A percentile compares a stretch with the other conserved stretches of the same genome.
phyloP scores from a whole-genome alignment of 2,113 vertebrate species.

The Scolopax mira region DNA sequence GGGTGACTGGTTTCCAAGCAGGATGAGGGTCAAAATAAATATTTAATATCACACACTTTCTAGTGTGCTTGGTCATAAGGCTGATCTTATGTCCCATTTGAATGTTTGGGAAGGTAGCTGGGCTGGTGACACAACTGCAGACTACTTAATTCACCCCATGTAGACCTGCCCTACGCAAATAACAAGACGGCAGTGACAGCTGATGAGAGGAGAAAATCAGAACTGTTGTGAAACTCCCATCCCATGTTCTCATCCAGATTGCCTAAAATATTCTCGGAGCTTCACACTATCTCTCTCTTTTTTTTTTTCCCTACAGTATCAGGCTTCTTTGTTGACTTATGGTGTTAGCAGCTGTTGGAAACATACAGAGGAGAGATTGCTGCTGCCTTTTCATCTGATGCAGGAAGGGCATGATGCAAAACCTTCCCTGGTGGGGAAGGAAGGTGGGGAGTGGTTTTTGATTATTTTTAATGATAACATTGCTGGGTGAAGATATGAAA shows the following conservation, averaged over 20 bases:
- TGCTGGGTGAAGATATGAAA: constrained; percentile 28
- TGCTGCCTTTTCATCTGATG: constrained; percentile 20
- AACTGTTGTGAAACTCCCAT: background rate
- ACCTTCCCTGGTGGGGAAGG: constrained; percentile 36
- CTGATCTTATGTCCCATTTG: background rate
- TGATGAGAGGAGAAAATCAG: background rate
- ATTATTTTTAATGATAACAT: constrained; percentile 47
- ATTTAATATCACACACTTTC: background rate
- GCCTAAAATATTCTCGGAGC: background rate
- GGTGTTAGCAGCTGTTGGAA: constrained; percentile 36
- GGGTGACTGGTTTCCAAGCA: background rate
- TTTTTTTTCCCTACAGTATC: background rate
- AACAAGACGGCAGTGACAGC: background rate
- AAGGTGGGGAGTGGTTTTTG: constrained; percentile 32
- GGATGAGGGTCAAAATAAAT: background rate
- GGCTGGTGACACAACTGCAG: background rate
- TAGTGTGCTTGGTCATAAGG: background rate
- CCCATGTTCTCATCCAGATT: background rate
- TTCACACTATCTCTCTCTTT: background rate
- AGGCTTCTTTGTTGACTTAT: background rate
- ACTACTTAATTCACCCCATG: background rate
- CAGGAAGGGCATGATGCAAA: constrained; percentile 54
- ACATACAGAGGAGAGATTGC: background rate
- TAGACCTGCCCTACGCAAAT: background rate
- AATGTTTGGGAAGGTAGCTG: background rate